Evolutionary conservation across 2,797 vertebrate species (phyloP).

Genomic region (Chelon labrosus): DNA sequence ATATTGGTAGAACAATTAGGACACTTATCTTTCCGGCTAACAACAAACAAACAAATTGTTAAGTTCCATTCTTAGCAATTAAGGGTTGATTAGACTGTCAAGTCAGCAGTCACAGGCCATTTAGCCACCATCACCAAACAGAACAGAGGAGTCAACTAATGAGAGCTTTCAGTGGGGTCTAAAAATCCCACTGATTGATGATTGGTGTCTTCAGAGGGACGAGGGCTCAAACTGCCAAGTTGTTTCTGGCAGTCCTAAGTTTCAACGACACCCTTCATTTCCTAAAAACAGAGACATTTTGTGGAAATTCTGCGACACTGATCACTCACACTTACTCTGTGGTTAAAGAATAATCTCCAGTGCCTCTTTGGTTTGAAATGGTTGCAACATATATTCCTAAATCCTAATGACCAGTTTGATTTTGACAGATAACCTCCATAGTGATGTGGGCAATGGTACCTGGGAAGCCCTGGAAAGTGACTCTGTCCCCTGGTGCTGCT

Average conservation of each 20-base stretch:
- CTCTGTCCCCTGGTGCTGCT: slow-evolving; percentile 91
- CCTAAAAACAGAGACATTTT: slow-evolving; percentile 28
- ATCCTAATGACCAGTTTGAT: not conserved
- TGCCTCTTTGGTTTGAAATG: slow-evolving; percentile 2
- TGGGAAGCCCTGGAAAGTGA: slow-evolving; percentile 92
- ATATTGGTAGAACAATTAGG: slow-evolving; percentile 9
- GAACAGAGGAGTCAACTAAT: slow-evolving; percentile 20
- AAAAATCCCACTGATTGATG: slow-evolving; percentile 12
- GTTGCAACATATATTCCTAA: not conserved
- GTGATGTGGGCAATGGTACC: slow-evolving; percentile 79
- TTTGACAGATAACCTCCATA: not conserved
- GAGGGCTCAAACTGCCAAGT: slow-evolving; percentile 22
- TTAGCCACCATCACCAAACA: slow-evolving; percentile 59
- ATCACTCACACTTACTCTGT: not conserved
- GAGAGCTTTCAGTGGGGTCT: slow-evolving; percentile 37
- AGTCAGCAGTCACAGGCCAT: slow-evolving; percentile 66
- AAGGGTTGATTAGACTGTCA: slow-evolving; percentile 50
- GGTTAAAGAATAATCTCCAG: not conserved
- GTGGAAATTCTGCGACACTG: slow-evolving; percentile 11
- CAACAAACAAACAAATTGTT: slow-evolving; percentile 3
- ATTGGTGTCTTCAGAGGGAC: slow-evolving; percentile 40
- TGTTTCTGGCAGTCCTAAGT: slow-evolving; percentile 46
- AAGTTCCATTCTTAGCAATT: slow-evolving; percentile 10
- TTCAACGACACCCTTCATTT: slow-evolving; percentile 41
- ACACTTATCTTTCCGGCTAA: slow-evolving; percentile 27